Evolutionary conservation across 2,113 vertebrate genomes (phyloP).

Genomic region (Natator depressus): DNA sequence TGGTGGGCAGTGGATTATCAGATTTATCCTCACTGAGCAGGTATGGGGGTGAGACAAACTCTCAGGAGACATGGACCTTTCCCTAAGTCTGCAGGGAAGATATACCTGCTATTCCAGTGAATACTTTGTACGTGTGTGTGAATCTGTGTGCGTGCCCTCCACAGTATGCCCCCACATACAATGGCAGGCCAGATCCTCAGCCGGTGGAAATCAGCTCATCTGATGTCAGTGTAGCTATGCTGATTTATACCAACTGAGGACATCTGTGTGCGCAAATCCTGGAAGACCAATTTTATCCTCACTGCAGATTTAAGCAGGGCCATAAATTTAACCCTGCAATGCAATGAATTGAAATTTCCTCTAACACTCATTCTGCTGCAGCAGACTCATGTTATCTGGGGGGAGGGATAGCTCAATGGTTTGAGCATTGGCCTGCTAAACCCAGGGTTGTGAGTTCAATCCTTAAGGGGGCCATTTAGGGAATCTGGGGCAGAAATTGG

Average conservation of each 20-base stretch:
- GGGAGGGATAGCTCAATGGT: no score
- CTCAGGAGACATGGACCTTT: background rate
- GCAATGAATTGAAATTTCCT: background rate
- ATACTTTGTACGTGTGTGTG: background rate
- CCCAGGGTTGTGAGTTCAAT: no score
- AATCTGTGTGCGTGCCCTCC: background rate
- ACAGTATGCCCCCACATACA: background rate
- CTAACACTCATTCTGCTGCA: background rate
- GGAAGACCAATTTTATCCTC: background rate
- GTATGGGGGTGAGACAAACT: background rate
- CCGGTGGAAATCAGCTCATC: background rate
- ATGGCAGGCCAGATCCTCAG: background rate
- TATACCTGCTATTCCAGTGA: background rate
- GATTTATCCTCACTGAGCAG: fast-evolving
- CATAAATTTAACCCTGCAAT: background rate
- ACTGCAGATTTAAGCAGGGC: background rate
- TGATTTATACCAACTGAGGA: background rate
- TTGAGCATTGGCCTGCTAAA: no score
- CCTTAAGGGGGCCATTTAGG: no score
- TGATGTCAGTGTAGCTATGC: background rate
- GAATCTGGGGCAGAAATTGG: no score
- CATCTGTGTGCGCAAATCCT: background rate
- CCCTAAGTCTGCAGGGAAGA: background rate
- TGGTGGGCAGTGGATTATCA: background rate
- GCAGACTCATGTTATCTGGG: background rate